These are phyloP conservation scores for Pteropus rufus DNA, from an alignment of 2,797 vertebrate genomes.

Conservation along the genomic window DNA sequence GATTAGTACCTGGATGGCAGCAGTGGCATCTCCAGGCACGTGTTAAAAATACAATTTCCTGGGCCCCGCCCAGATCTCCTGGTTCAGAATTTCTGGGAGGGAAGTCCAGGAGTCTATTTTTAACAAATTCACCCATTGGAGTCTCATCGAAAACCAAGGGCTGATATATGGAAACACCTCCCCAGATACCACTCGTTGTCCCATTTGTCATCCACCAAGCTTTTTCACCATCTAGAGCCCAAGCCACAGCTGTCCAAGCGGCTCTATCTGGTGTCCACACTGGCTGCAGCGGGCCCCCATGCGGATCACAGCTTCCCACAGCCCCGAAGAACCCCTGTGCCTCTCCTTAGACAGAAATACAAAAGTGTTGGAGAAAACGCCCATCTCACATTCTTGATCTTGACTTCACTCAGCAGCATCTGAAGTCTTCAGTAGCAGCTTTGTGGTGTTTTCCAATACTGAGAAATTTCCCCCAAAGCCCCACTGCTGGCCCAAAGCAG, in stretches of 20 bases:
- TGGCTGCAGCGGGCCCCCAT: background rate
- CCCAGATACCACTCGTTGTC: background rate
- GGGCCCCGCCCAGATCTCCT: background rate
- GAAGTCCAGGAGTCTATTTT: background rate
- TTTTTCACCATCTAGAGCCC: background rate
- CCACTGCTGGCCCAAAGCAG: fast-evolving
- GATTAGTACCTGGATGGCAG: background rate
- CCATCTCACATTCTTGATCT: background rate
- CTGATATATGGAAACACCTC: background rate
- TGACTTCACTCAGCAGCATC: background rate
- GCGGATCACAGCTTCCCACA: background rate
- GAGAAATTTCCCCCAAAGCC: background rate
- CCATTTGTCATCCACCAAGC: background rate
- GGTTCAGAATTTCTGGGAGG: background rate
- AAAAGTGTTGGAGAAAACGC: background rate
- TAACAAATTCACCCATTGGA: background rate
- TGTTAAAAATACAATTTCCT: background rate
- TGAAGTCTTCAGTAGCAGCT: too few species aligned
- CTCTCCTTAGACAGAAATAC: background rate
- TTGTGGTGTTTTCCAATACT: background rate
- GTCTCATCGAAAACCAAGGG: background rate
- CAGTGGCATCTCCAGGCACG: background rate
- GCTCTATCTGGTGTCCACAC: background rate
- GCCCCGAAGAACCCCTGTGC: background rate
- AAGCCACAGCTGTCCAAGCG: too few species aligned